phyloP scores from a whole-genome alignment of 2,113 vertebrate genomes.

The Serinus canaria region DNA sequence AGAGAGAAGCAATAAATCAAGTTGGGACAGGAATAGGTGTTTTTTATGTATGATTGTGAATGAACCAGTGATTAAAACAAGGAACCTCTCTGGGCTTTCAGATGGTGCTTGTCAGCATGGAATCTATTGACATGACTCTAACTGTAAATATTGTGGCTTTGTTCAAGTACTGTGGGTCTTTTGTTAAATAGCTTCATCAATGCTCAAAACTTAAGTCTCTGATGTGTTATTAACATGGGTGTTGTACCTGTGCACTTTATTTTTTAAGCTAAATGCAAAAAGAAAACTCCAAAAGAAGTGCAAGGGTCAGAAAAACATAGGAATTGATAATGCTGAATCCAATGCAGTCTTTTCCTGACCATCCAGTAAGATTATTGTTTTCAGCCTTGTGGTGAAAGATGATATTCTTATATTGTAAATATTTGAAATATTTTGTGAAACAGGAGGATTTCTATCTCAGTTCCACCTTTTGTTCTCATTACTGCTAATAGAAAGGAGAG shows the following conservation, averaged over 20 bases:
- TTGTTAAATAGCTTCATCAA: constrained; percentile 1
- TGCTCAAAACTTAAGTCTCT: background rate
- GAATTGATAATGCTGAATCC: background rate
- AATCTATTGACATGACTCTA: background rate
- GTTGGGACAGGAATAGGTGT: constrained; percentile 24
- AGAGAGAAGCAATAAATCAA: constrained; percentile 36
- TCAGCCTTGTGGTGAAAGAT: background rate
- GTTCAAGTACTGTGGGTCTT: background rate
- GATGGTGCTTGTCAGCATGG: background rate
- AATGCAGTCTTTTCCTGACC: background rate
- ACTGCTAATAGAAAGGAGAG: background rate
- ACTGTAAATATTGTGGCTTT: constrained; percentile 38
- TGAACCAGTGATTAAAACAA: constrained; percentile 51
- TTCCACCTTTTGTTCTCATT: background rate
- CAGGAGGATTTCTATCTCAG: background rate
- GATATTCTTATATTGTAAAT: background rate
- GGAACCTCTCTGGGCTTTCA: constrained; percentile 9
- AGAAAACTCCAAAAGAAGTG: background rate
- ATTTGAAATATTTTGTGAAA: background rate
- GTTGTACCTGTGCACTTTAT: background rate
- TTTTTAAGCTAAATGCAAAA: background rate
- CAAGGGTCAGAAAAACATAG: background rate
- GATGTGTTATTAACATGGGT: background rate
- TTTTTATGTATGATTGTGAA: constrained; percentile 37
- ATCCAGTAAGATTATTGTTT: background rate